Evolutionary conservation across 2,113 vertebrate species (phyloP).

Genomic region (Trematomus loennbergii): DNA sequence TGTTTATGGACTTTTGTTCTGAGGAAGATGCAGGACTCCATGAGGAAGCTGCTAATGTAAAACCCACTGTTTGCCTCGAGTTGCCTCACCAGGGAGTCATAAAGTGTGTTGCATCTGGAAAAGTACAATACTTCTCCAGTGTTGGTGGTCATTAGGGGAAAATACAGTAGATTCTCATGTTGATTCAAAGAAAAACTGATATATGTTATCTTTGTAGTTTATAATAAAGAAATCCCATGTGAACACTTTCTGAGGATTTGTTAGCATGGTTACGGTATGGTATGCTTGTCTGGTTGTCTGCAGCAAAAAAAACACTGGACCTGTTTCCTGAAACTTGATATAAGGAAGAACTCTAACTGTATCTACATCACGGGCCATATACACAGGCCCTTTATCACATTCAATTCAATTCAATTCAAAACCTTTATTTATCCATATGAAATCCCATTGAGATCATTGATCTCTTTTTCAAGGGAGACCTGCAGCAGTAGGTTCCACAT

Average conservation of each 20-base stretch:
- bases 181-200: neutral
- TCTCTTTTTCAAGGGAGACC: too few relatives aligned
- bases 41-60: constrained; percentile 39
- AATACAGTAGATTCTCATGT: neutral
- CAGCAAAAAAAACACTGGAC: too few relatives aligned
- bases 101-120: constrained; percentile 13
- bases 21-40: neutral
- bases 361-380: too few relatives aligned
- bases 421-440: too few relatives aligned
- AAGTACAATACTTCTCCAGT: constrained; percentile 13
- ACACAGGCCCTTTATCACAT: too few relatives aligned
- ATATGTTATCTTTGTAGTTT: neutral
- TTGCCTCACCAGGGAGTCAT: constrained; percentile 18
- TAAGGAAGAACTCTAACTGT: too few relatives aligned
- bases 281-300: too few relatives aligned
- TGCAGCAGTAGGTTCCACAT: too few relatives aligned
- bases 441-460: too few relatives aligned
- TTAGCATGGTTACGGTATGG: too few relatives aligned
- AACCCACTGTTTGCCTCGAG: neutral
- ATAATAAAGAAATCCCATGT: neutral
- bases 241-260: neutral
- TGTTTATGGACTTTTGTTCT: constrained; percentile 56
- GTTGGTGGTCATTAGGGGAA: neutral
- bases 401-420: too few relatives aligned
- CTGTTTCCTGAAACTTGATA: too few relatives aligned